phyloP scores from a whole-genome alignment of 2,113 vertebrate species.

The Pantherophis guttatus region DNA sequence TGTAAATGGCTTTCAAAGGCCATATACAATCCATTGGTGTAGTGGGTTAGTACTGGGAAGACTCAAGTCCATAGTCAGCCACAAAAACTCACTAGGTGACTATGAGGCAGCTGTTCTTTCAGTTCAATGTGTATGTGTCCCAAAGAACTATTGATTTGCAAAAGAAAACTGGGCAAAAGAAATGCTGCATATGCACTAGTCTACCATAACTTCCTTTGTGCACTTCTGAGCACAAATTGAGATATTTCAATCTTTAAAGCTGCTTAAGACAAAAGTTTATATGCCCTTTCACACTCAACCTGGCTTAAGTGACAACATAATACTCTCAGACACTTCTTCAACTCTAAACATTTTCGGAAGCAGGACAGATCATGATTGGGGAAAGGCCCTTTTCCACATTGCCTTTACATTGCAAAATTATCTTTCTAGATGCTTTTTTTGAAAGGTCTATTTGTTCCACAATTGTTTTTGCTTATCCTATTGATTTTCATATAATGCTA shows the following conservation, averaged over 20 bases:
- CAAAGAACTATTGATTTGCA: neutral
- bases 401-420: neutral
- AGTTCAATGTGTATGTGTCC: neutral
- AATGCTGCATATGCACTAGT: neutral
- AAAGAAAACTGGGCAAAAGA: neutral
- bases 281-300: neutral
- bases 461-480: neutral
- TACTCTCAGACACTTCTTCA: neutral
- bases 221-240: neutral
- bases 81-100: neutral
- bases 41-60: neutral
- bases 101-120: neutral
- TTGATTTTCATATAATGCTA: neutral
- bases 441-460: neutral
- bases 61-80: neutral
- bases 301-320: neutral
- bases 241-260: neutral
- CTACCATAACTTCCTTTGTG: neutral
- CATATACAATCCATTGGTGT: neutral
- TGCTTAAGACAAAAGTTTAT: neutral
- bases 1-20: neutral
- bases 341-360: neutral
- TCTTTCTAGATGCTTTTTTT: neutral
- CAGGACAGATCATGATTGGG: neutral
- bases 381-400: neutral